Evolutionary conservation across 2,113 vertebrate species (phyloP), one percentile per base, ranked within the genome.

Genomic region (Syngnathus scovelli): DNA sequence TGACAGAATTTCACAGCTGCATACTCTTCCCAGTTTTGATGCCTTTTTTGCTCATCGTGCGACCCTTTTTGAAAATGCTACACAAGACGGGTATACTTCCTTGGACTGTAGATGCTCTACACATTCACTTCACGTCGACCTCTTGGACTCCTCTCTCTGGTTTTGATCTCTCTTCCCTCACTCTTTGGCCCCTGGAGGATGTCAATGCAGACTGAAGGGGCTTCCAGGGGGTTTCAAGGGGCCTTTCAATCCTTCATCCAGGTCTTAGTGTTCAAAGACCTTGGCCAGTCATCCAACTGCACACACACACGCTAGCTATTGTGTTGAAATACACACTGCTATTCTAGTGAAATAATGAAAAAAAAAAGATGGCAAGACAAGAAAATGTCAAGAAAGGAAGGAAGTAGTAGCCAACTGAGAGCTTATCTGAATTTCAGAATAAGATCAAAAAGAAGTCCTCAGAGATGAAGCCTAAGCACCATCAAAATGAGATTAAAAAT

Each of bases 221-320:
- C 84, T 91, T 90, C 87, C 77, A 82, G 91, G 93, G 94, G 92
- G 80, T 83, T 89, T 89, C 84, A 87, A 86, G 78, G 77, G 85
- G 83, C 81, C 93, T 94, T 95, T 93, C 93, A 93, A 93, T 85
- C 92, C 92, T 96, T 96, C 94, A 97, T 95, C 85, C 94, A 94
- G 94, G 95, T 93, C 94, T 96, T 95, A 94, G 84, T 93, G 94
- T 97, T 96, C 93, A 95, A 96, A 95, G 94, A 93, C 95, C 90
- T 92, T 89, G 93, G 93, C 85, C 86, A 84, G 82, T 85, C 78
- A 85, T 78, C 61, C 81, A 77, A 72, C 75, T 80, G 69, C 74
- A 83, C 78, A 64, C 82, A 79, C 60, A 52, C 44, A 55, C 67
- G 48, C 7, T 8, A 19, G 54, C 19, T 1, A 61, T 58, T 51